Evolutionary conservation across 1,140 invertebrate species (phyloP), one percentile per base, ranked within the genome.

Genomic region (Papilio helenus): DNA sequence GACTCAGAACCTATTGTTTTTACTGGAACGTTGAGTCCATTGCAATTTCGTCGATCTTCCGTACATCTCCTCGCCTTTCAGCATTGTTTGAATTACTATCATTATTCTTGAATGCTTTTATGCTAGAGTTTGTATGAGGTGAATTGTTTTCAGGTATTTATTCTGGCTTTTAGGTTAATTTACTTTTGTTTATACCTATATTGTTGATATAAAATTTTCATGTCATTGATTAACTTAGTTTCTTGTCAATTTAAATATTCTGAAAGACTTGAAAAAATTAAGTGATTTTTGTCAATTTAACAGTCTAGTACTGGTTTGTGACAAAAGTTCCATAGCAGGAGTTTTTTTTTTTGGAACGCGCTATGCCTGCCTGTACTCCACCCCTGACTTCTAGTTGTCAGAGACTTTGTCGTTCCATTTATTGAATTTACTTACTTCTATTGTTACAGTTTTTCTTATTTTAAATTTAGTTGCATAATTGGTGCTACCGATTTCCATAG

Each of bases 1-100:
- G 42, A 72, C 71, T 49, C 42, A 26, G 72, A 74, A 49, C n/a
- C 72, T 49, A 74, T 74, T 74, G 72, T 74, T 74, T 74, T 74
- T 74, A 74, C 72, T 74, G 72, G 72, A 74, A 74, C 72, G 44
- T 49, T 74, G 72, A 74, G 42, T 49, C 42, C 42, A 74, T 74
- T 74, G 72, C 72, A 44, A 74, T 74, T 74, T 74, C 20, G 72
- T 49, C 39, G 39, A 74, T 74, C 23, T 74, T 49, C 23, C 23
- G 72, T 49, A 74, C 18, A 74, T 74, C 14, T 51, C 20, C 42
- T 74, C 44, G 42, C 72, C 20, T 74, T 74, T 74, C 72, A 23
- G 10, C 23, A 46, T 74, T 74, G 42, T 72, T 72, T 42, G 39
- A 74, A 74, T 74, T 46, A 23, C 42, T 44, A 49, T 44, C 42